Base-by-base conservation (phyloP, 2,113 vertebrate genomes). In the Orycteropus afer region DNA sequence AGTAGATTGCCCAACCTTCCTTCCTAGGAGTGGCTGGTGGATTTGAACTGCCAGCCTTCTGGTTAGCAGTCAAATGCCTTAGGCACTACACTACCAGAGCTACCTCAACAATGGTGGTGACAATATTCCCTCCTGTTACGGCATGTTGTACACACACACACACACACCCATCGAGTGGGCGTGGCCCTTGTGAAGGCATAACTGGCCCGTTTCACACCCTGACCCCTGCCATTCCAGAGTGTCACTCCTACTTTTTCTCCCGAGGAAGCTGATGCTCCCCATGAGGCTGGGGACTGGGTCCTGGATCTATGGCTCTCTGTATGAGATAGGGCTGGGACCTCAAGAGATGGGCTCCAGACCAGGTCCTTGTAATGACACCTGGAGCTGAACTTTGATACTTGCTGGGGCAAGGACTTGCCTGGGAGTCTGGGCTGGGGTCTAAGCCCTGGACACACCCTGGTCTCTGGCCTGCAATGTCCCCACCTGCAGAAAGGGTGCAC, bases 121-220 rank as follows among this genome's bases (percentile, higher is more conserved):
- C 20, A 42, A 2, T 11, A 53, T 53, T 59, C 22, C 34, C 32
- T 61, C 14, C 37, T 45, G 5, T 61, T 42, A 49, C 55, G 78
- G 14, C 7, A 49, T 12, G 1, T 14, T 25, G 76, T 2, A 2
- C n/a, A n/a, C n/a, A n/a, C n/a, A n/a, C n/a, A n/a, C n/a, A n/a
- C n/a, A n/a, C n/a, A n/a, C n/a, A n/a, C 29, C 80, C 40, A 27
- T 7, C n/a, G 57, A 27, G 32, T 5, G 20, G 47, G 29, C 73
- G 7, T 69, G 20, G 20, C 42, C 61, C 63, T 86, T 8, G 11
- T n/a, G 22, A 25, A 37, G 23, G 7, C 69, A 37, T n/a, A 51
- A 55, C 25, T 49, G 63, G 13, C 51, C n/a, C 81, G 8, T 45
- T 51, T 80, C 59, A 86, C 32, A 27, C 7, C 34, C n/a, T 47